phyloP scores from a whole-genome alignment of 2,797 vertebrate species.

The Eremophila alpestris region DNA sequence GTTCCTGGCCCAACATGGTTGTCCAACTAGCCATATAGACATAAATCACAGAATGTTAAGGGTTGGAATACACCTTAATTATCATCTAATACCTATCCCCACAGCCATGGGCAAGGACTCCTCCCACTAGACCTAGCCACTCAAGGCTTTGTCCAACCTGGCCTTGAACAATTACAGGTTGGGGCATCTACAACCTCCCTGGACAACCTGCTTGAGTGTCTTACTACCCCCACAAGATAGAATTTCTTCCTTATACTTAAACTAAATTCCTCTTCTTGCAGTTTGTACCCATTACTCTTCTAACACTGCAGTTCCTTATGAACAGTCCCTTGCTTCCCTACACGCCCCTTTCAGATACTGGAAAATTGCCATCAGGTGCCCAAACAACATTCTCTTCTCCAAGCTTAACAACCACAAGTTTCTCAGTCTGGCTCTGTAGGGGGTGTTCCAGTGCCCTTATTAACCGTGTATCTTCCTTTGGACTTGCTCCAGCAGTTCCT shows the following conservation, averaged over 20 bases:
- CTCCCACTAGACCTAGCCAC: neutral
- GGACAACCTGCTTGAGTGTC: neutral
- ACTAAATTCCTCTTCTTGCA: neutral
- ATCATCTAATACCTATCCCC: neutral
- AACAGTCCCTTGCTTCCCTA: neutral
- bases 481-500: neutral
- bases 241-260: no score
- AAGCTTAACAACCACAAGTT: neutral
- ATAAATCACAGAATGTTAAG: neutral
- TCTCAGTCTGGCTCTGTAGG: neutral
- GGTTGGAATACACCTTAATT: neutral
- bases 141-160: neutral
- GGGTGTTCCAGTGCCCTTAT: neutral
- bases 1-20: fast-evolving
- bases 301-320: neutral
- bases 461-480: neutral
- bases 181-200: neutral
- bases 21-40: neutral
- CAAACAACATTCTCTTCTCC: neutral
- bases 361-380: no score
- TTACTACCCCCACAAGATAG: neutral
- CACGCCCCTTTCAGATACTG: no score
- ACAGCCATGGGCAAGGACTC: neutral
- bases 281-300: neutral
- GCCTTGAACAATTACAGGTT: neutral